These are phyloP conservation scores for Meiosimyza platycephala DNA, from an alignment of 2,888 invertebrate genomes.

Conservation along the genomic window DNA sequence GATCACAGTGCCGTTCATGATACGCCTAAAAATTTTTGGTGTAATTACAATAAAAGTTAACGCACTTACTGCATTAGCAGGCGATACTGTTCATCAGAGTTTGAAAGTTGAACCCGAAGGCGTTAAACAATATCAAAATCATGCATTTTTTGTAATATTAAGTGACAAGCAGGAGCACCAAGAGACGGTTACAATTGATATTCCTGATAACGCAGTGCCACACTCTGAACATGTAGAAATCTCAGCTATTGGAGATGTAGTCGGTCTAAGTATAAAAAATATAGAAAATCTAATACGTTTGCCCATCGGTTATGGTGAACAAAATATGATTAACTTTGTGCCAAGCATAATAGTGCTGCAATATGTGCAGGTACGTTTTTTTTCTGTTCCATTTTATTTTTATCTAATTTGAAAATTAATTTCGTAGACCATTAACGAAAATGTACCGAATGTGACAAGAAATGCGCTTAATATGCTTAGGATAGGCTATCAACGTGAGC, in stretches of 20 bases:
- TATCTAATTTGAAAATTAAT: not conserved
- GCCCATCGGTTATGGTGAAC: conserved; percentile 86
- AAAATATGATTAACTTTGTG: conserved; percentile 72
- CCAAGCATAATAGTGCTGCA: conserved; percentile 77
- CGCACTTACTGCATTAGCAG: conserved; percentile 80
- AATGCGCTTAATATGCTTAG: conserved; percentile 69
- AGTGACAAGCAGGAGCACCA: conserved; percentile 74
- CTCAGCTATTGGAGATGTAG: conserved; percentile 77
- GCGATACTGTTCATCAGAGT: conserved; percentile 81
- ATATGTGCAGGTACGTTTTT: conserved; percentile 69
- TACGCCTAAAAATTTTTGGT: conserved; percentile 80
- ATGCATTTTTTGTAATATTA: conserved; percentile 79
- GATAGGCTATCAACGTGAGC: conserved; percentile 81
- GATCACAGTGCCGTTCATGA: conserved; percentile 87
- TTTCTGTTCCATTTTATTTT: conserved; percentile 17
- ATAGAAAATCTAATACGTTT: conserved; percentile 79
- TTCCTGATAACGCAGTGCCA: conserved; percentile 78
- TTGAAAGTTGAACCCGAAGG: conserved; percentile 86
- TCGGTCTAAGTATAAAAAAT: conserved; percentile 83
- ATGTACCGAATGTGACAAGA: conserved; percentile 74
- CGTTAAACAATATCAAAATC: conserved; percentile 78
- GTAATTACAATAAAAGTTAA: conserved; percentile 78
- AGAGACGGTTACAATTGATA: conserved; percentile 64
- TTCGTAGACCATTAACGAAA: conserved; percentile 71
- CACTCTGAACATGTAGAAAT: conserved; percentile 80